Base-by-base conservation (phyloP, 2,888 invertebrate genomes). In the Pterostichus niger region DNA sequence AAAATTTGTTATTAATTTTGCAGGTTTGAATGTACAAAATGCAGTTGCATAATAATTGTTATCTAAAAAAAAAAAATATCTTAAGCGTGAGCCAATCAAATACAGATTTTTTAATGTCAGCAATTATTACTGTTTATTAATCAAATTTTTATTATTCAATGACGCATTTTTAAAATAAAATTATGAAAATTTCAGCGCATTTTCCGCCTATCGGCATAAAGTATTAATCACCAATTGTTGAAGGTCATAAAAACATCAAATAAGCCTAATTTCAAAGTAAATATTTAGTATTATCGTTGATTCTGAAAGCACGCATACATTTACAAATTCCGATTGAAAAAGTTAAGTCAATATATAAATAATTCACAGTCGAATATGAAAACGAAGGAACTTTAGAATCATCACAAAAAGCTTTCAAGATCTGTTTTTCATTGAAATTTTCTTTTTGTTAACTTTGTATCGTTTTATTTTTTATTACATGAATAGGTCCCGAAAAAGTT, bases 201-300 rank as follows among this genome's bases (percentile, higher is more conserved):
- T 24, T 24, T 24, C 3, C 3, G 24, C 3, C 3, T 2, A 24
- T 3, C 24, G 24, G 24, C 24, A 2, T 24, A 3, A 24, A 24
- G 24, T 24, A 24, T 24, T 2, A 24, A 2, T 24, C 3, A 2
- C 24, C 24, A 24, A 2, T 24, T 24, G 24, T 24, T 24, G 2
- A 24, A 64, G 11, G 59, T n/a, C n/a, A n/a, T n/a, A n/a, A n/a
- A n/a, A n/a, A n/a, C n/a, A n/a, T n/a, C n/a, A n/a, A n/a, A n/a
- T n/a, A n/a, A n/a, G n/a, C n/a, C 31, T 59, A 33, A 59, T 59
- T 59, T 64, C 6, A 35, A 35, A 64, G 13, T 13, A 35, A 64
- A 64, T 13, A 64, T 33, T 64, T 24, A 31, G 3, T n/a, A 31
- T 31, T 31, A 59, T 11, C 17, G n/a, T n/a, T n/a, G n/a, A n/a